These are phyloP conservation scores for Mareca strepera DNA, from an alignment of 2,797 vertebrate species.

Conservation along the genomic window DNA sequence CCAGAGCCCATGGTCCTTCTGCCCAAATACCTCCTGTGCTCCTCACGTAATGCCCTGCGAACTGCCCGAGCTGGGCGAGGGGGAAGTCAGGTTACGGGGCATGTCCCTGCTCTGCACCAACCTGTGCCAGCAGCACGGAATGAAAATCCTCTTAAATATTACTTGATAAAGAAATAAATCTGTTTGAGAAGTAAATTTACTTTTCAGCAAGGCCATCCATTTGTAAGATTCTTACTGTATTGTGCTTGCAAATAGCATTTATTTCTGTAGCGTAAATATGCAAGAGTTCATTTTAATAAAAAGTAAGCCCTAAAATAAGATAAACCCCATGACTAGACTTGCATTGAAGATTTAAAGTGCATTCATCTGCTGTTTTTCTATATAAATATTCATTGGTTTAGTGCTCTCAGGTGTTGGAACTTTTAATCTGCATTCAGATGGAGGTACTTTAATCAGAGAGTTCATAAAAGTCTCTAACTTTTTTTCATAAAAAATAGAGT, in stretches of 20 bases:
- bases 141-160: slow-evolving; percentile 52
- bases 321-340: slow-evolving; percentile 86
- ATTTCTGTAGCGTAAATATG: slow-evolving; percentile 86
- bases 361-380: slow-evolving; percentile 83
- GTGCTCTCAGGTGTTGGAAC: slow-evolving; percentile 83
- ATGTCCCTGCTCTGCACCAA: not conserved
- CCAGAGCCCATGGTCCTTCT: not conserved
- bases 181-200: slow-evolving; percentile 61
- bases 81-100: not conserved
- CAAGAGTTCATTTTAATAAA: slow-evolving; percentile 86
- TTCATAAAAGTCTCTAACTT: slow-evolving; percentile 82
- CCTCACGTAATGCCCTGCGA: not conserved
- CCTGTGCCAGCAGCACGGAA: not conserved
- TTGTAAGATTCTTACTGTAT: slow-evolving; percentile 76
- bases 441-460: slow-evolving; percentile 85
- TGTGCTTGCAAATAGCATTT: slow-evolving; percentile 83
- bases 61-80: rapidly evolving
- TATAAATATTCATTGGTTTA: slow-evolving; percentile 88
- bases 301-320: slow-evolving; percentile 85
- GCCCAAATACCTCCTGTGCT: not conserved
- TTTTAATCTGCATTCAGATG: slow-evolving; percentile 87
- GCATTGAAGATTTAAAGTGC: slow-evolving; percentile 85
- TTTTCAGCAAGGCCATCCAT: slow-evolving; percentile 70
- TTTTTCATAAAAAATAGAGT: slow-evolving; percentile 67
- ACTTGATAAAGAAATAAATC: slow-evolving; percentile 65